Evolutionary conservation across 2,888 invertebrate genomes (phyloP).

Genomic region (Tigriopus californicus): DNA sequence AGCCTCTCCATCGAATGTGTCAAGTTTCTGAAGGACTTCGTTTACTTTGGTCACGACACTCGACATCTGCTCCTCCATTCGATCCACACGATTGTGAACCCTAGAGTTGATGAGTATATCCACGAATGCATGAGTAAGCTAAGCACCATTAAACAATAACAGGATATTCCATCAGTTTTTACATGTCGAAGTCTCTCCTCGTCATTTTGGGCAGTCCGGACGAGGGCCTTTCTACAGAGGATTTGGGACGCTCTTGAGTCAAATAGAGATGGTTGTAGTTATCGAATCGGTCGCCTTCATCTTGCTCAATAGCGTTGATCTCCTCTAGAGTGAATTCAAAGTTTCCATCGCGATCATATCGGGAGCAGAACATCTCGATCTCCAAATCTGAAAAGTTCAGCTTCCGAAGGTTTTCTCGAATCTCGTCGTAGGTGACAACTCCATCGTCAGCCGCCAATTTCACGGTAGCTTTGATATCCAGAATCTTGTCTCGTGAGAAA

Average conservation of each 20-base stretch:
- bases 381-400: not conserved
- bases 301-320: not conserved
- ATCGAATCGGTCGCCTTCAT: not conserved
- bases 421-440: slow-evolving; percentile 22
- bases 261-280: not conserved
- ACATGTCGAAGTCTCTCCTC: not conserved
- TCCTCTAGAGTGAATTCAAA: not conserved
- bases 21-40: not conserved
- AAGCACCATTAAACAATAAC: too few species aligned
- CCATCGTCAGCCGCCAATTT: slow-evolving; percentile 30
- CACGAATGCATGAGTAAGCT: not conserved
- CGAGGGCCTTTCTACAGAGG: too few species aligned
- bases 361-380: not conserved
- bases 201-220: too few species aligned
- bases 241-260: not conserved
- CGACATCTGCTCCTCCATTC: not conserved
- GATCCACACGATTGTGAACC: not conserved
- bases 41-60: not conserved
- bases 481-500: slow-evolving; percentile 31
- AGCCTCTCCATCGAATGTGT: not conserved
- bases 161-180: not conserved
- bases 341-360: not conserved
- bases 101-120: not conserved
- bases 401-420: not conserved
- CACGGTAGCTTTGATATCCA: slow-evolving; percentile 32